phyloP scores from a whole-genome alignment of 2,888 invertebrate species.

The Dysmachus trigonus region DNA sequence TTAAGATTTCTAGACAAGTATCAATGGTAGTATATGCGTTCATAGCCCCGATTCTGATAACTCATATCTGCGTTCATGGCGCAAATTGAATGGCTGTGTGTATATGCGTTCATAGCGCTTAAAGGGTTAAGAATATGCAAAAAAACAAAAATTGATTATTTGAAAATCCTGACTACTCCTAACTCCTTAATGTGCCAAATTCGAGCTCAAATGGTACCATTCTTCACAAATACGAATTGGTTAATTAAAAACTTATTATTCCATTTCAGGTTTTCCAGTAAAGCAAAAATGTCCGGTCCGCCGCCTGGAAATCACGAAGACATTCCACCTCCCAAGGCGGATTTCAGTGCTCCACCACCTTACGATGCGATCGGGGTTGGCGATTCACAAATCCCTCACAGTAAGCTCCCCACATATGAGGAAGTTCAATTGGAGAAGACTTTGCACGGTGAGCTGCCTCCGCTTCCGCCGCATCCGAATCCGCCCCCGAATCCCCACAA shows the following conservation, averaged over 20 bases:
- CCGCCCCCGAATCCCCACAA: constrained; percentile 54
- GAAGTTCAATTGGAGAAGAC: constrained; percentile 90
- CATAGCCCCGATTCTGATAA: no score
- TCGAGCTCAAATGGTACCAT: no score
- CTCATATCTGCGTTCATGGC: no score
- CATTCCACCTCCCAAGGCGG: constrained; percentile 83
- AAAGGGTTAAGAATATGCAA: no score
- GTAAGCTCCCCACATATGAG: constrained; percentile 84
- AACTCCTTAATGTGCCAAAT: no score
- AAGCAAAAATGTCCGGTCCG: constrained; percentile 1
- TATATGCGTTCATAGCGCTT: no score
- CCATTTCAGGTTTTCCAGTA: neutral
- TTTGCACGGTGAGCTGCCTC: constrained; percentile 74
- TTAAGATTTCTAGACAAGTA: no score
- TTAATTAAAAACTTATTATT: neutral
- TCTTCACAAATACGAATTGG: no score
- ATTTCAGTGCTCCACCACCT: constrained; percentile 87
- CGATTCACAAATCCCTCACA: constrained; percentile 64
- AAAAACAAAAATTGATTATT: no score
- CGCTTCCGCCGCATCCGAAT: constrained; percentile 58
- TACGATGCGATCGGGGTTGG: constrained; percentile 68
- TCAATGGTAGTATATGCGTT: no score
- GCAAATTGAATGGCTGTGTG: no score
- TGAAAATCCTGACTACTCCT: no score
- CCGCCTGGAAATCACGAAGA: constrained; percentile 64